Percentiles rank a stretch among this genome's conserved stretches.
Conservation (phyloP, 1,140 invertebrate species). For the Battus philenor region DNA sequence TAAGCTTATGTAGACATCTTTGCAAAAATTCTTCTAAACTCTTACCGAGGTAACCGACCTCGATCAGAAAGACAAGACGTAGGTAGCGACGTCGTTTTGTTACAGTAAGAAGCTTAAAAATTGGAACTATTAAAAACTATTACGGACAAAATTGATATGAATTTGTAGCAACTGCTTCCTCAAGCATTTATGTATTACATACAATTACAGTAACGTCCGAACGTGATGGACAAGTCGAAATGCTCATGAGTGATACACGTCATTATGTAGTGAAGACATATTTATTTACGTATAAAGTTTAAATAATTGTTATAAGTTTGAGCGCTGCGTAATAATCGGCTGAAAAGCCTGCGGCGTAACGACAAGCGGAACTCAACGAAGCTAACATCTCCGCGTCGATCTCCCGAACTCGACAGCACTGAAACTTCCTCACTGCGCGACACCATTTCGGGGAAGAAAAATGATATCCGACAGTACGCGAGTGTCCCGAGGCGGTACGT, state of each 20-base stretch:
- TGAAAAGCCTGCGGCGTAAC: constrained; percentile 24
- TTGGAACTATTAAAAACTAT: constrained; percentile 71
- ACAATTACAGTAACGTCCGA: constrained; percentile 58
- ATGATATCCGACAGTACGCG: constrained; percentile 55
- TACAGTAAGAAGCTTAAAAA: constrained; percentile 70
- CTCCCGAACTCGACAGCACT: constrained; percentile 36
- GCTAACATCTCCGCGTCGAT: constrained; percentile 42
- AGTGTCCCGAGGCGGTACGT: constrained; percentile 33
- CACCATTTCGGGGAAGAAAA: constrained; percentile 67
- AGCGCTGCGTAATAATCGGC: constrained; percentile 42
- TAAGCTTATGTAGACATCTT: constrained; percentile 70
- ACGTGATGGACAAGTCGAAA: constrained; percentile 44
- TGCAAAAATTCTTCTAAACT: constrained; percentile 67
- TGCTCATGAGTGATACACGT: constrained; percentile 24
- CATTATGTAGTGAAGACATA: constrained; percentile 26
- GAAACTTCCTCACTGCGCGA: constrained; percentile 37
- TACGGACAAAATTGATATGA: constrained; percentile 74
- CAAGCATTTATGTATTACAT: constrained; percentile 60
- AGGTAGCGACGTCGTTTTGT: constrained; percentile 42
- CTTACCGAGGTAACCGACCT: constrained; percentile 47
- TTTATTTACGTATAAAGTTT: constrained; percentile 27
- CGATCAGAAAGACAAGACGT: constrained; percentile 47
- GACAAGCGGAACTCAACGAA: constrained; percentile 44
- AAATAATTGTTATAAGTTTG: constrained; percentile 34
- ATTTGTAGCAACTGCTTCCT: constrained; percentile 66